phyloP scores from a whole-genome alignment of 2,113 vertebrate species.

The Antechinus stuartii region DNA sequence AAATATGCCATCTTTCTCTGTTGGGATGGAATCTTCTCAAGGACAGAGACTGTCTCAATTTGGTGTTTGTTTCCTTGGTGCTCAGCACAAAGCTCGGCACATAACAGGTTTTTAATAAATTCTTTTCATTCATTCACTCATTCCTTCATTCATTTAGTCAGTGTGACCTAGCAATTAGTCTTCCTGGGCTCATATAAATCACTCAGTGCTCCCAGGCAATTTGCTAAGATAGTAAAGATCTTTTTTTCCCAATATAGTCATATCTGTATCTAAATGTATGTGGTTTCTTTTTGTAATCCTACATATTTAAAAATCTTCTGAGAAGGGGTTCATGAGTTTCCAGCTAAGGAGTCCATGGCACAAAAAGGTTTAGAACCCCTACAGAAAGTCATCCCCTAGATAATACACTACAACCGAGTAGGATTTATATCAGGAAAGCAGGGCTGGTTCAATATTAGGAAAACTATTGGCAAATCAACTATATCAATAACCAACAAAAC shows the following conservation, averaged over 20 bases:
- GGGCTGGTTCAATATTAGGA: too few species aligned
- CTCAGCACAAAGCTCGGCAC: background rate
- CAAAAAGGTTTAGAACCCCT: background rate
- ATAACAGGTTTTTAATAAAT: background rate
- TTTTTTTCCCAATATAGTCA: background rate
- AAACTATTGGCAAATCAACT: too few species aligned
- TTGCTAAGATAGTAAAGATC: background rate
- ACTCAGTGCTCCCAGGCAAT: background rate
- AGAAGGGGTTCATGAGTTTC: background rate
- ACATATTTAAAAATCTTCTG: background rate
- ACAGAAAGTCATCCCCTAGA: background rate
- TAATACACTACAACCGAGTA: too few species aligned
- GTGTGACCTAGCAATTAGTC: background rate
- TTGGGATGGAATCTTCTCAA: background rate
- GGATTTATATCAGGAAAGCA: too few species aligned
- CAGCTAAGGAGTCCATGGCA: background rate
- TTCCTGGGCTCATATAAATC: background rate
- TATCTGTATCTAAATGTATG: background rate
- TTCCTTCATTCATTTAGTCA: background rate
- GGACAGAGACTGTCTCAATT: background rate
- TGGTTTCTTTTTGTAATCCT: background rate
- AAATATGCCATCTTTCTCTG: background rate
- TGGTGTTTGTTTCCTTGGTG: background rate
- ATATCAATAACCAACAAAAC: too few species aligned
- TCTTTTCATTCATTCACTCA: background rate